A percentile compares a stretch with the other conserved stretches of the same genome.
Evolutionary conservation across 2,888 invertebrate genomes (phyloP).

Genomic region (Thereva unica): DNA sequence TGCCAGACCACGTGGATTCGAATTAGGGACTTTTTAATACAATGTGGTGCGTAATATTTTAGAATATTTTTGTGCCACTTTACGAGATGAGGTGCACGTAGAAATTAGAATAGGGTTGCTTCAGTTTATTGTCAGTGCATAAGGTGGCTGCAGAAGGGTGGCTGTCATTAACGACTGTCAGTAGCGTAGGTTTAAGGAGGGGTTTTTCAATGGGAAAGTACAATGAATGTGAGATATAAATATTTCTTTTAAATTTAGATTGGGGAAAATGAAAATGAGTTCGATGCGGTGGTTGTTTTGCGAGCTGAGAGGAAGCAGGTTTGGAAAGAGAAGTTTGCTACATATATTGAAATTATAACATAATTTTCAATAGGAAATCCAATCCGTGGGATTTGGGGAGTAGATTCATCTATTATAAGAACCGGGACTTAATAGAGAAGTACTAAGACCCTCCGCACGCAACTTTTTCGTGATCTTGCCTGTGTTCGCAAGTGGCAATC

Average conservation of each 20-base stretch:
- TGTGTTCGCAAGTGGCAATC: no score
- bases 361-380: no score
- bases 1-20: constrained; percentile 32
- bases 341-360: no score
- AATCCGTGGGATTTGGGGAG: no score
- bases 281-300: no score
- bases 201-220: neutral
- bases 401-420: no score
- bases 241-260: neutral
- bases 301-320: no score
- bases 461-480: no score
- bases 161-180: constrained; percentile 30
- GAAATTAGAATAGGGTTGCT: constrained; percentile 24
- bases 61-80: constrained; percentile 38
- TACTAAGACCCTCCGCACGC: no score
- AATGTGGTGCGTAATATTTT: constrained; percentile 31
- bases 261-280: no score
- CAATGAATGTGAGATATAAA: constrained; percentile 22
- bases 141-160: constrained; percentile 32
- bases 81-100: constrained; percentile 37
- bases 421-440: no score
- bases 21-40: constrained; percentile 33
- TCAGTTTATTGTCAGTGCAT: constrained; percentile 32
- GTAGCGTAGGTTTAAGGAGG: constrained; percentile 30
- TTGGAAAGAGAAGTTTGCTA: no score